Conservation (phyloP, 37 sponge, comb jelly and placozoan species). For the Chondrilla cf. caribensis region DNA sequence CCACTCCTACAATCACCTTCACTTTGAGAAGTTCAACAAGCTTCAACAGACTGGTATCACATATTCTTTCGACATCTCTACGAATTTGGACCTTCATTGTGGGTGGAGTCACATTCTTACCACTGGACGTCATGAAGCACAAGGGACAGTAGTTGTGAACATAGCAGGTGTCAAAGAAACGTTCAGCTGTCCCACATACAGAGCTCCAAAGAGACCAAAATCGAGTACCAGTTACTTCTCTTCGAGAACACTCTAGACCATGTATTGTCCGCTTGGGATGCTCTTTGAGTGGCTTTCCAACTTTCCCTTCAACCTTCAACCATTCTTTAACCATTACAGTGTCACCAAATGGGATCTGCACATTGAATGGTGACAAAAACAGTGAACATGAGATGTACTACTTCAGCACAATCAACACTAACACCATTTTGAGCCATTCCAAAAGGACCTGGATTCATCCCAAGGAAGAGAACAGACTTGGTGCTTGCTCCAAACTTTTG, state of each 20-base stretch:
- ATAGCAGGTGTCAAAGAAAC: slow-evolving; percentile 65
- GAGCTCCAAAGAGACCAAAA: slow-evolving; percentile 60
- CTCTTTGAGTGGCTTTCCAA: slow-evolving; percentile 53
- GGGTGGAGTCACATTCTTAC: slow-evolving; percentile 79
- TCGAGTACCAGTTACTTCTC: slow-evolving; percentile 64
- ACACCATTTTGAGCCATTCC: slow-evolving; percentile 96
- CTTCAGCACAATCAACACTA: background rate
- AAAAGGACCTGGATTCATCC: slow-evolving; percentile 91
- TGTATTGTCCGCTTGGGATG: slow-evolving; percentile 65
- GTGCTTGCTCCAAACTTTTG: slow-evolving; percentile 49
- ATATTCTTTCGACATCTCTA: slow-evolving; percentile 38
- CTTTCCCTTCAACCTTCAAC: slow-evolving; percentile 49
- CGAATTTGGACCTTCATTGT: slow-evolving; percentile 11
- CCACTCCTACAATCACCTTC: slow-evolving; percentile 49
- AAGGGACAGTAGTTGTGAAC: slow-evolving; percentile 82
- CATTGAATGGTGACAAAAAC: background rate
- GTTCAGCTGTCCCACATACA: slow-evolving; percentile 45
- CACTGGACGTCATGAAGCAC: slow-evolving; percentile 63
- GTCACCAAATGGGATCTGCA: slow-evolving; percentile 79
- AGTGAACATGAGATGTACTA: background rate
- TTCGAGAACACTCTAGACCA: slow-evolving; percentile 40
- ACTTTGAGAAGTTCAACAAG: slow-evolving; percentile 21
- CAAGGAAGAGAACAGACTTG: slow-evolving; percentile 73
- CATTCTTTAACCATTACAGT: slow-evolving; percentile 46
- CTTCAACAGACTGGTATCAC: slow-evolving; percentile 42